A percentile compares a stretch with the other conserved stretches of the same genome.
These are phyloP conservation scores for Drosophila lacteicornis DNA, from an alignment of 1,140 invertebrate species.

Conservation along the genomic window DNA sequence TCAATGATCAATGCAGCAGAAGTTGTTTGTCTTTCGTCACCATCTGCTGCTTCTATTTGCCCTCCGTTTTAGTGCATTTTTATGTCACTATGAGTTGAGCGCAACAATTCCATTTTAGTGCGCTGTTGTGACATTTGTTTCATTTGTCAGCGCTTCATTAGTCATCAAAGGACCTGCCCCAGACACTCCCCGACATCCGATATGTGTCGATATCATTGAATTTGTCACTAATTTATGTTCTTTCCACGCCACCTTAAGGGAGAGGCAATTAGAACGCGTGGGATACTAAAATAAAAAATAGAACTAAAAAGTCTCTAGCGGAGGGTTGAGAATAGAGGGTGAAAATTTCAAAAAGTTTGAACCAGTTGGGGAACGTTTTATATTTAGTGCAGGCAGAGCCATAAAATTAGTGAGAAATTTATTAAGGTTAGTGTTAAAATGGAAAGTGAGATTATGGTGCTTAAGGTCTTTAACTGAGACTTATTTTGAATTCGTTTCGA, in stretches of 20 bases:
- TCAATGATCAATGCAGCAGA: constrained; percentile 34
- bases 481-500: not conserved
- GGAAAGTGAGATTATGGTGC: not conserved
- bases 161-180: constrained; percentile 55
- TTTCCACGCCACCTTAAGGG: constrained; percentile 46
- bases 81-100: constrained; percentile 55
- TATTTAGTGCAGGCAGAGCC: not conserved
- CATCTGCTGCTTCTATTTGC: constrained; percentile 29
- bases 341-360: constrained; percentile 7
- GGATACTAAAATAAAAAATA: constrained; percentile 27
- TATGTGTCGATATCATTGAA: constrained; percentile 42
- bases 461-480: not conserved
- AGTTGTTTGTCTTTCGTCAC: constrained; percentile 37
- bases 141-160: constrained; percentile 77
- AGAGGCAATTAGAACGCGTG: constrained; percentile 48
- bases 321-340: not conserved
- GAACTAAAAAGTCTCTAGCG: not conserved
- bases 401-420: constrained; percentile 16
- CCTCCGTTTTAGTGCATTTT: constrained; percentile 65
- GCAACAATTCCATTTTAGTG: constrained; percentile 59
- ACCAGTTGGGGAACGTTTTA: constrained; percentile 1
- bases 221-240: constrained; percentile 66
- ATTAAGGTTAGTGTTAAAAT: not conserved
- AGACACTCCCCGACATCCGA: constrained; percentile 31
- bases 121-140: constrained; percentile 71